Conservation (phyloP, 2,888 invertebrate species). For the Bimastos eiseni region DNA sequence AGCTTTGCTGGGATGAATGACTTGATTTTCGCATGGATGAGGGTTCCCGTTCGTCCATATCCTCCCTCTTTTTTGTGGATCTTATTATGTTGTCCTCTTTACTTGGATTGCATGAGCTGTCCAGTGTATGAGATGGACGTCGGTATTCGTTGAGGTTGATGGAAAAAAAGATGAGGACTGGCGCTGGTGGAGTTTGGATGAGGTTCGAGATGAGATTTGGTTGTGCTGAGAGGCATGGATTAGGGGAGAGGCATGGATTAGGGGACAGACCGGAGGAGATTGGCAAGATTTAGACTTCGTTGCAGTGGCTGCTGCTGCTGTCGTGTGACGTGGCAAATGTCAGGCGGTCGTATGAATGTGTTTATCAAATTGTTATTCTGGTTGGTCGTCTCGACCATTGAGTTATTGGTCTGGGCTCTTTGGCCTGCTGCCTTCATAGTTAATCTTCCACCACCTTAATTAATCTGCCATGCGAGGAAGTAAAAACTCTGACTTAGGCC, state of each 20-base stretch:
- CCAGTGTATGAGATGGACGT: background rate
- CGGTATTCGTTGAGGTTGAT: constrained; percentile 1
- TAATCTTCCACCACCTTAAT: constrained; percentile 15
- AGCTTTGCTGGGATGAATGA: background rate
- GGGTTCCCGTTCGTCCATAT: background rate
- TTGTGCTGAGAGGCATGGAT: background rate
- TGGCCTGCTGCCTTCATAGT: background rate
- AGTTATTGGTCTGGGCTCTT: constrained; percentile 19
- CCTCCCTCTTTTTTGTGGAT: background rate
- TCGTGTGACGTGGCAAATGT: constrained; percentile 9
- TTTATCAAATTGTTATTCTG: constrained; percentile 13
- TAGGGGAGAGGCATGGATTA: background rate
- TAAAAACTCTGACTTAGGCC: background rate
- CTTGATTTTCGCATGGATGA: background rate
- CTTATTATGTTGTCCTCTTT: background rate
- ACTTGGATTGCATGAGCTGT: background rate
- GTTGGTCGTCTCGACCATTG: background rate
- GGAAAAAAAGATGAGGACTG: background rate
- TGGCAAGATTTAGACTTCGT: background rate
- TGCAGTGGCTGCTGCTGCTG: no score
- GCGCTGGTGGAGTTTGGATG: background rate
- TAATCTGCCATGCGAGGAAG: constrained; percentile 15
- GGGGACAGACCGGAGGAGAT: background rate
- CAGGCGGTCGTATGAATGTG: constrained; percentile 5
- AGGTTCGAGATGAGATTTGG: background rate